phyloP scores from a whole-genome alignment of 2,797 vertebrate genomes.

The Tapera naevia region DNA sequence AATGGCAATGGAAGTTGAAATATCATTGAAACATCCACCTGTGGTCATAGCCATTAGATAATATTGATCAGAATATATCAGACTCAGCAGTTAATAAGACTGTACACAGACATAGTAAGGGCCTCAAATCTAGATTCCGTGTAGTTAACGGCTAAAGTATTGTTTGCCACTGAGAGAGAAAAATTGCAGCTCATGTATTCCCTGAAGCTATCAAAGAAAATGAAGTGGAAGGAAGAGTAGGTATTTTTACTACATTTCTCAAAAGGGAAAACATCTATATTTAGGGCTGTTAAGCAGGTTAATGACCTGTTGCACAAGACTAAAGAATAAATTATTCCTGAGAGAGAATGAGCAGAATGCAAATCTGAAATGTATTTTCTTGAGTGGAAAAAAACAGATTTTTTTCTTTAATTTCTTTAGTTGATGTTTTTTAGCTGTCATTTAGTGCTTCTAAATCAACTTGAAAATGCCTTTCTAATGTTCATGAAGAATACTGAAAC shows the following conservation, averaged over 20 bases:
- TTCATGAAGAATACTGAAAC: neutral
- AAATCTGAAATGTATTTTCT: neutral
- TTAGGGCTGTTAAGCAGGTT: conserved; percentile 24
- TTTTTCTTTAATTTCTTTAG: neutral
- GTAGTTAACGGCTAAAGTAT: neutral
- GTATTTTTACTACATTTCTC: conserved; percentile 6
- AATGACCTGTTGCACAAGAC: conserved; percentile 41
- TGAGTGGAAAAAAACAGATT: neutral
- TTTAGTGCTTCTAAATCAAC: neutral
- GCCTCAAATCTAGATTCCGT: neutral
- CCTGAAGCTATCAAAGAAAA: neutral
- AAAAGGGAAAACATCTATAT: conserved; percentile 20
- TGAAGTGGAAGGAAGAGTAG: neutral
- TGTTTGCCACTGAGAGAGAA: neutral
- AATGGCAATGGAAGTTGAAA: neutral
- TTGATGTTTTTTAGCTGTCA: neutral
- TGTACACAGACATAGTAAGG: neutral
- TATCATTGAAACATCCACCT: neutral
- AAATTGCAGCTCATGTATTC: neutral
- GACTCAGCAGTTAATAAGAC: neutral
- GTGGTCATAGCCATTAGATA: neutral
- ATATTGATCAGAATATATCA: neutral
- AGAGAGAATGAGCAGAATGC: neutral
- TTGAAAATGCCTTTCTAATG: neutral
- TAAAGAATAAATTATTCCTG: conserved; percentile 27